A percentile compares a stretch with the other conserved stretches of the same genome.
phyloP scores from a whole-genome alignment of 2,113 vertebrate species.

The Phocoena phocoena region DNA sequence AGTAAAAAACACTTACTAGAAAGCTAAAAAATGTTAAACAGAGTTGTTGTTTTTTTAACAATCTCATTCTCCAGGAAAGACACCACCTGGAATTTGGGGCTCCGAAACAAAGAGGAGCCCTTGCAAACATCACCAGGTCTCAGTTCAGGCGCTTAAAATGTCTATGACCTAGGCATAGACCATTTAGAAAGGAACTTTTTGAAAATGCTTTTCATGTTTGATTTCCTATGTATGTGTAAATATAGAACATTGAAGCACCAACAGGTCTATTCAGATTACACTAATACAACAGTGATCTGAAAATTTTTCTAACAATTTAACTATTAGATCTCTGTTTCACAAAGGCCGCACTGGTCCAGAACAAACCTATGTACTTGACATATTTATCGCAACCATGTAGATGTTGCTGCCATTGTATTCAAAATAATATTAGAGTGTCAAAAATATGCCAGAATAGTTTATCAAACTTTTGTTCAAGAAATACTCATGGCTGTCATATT shows the following conservation, averaged over 20 bases:
- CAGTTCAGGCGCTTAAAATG: background rate
- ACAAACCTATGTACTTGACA: background rate
- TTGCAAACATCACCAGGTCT: background rate
- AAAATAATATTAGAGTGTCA: background rate
- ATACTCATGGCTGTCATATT: background rate
- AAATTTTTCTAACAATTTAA: background rate
- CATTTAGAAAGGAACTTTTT: background rate
- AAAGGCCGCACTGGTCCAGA: background rate
- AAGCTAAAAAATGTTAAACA: background rate
- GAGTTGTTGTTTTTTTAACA: background rate
- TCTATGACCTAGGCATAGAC: background rate
- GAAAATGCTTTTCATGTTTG: background rate
- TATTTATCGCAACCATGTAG: background rate
- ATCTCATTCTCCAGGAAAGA: background rate
- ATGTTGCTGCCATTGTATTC: background rate
- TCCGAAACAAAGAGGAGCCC: background rate
- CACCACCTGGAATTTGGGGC: background rate
- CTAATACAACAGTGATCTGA: background rate
- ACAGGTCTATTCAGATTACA: background rate
- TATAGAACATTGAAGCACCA: background rate
- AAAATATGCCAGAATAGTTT: background rate
- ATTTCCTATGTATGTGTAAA: too few relatives aligned
- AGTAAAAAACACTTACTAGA: background rate
- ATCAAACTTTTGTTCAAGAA: background rate
- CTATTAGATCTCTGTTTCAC: background rate